Evolutionary conservation across 2,888 invertebrate species (phyloP).

Genomic region (Mimumesa dahlbomi): DNA sequence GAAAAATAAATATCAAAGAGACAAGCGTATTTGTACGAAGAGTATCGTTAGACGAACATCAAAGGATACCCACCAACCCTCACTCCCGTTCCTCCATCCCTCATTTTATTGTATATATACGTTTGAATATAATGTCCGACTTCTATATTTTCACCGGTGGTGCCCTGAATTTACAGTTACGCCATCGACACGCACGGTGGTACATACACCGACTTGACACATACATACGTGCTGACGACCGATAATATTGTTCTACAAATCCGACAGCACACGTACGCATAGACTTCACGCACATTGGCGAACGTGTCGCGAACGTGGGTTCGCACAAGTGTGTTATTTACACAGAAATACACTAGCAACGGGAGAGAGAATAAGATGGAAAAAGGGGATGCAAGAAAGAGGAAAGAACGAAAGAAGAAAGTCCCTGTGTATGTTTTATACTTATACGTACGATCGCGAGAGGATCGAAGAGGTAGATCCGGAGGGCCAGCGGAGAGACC

Average conservation of each 20-base stretch:
- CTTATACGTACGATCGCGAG: slow-evolving; percentile 46
- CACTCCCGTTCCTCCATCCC: no score
- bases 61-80: no score
- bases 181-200: no score
- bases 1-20: background rate
- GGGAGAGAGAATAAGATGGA: slow-evolving; percentile 15
- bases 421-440: slow-evolving; percentile 39
- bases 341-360: slow-evolving; percentile 6
- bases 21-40: no score
- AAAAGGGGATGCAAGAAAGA: slow-evolving; percentile 12
- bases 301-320: slow-evolving; percentile 23
- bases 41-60: no score
- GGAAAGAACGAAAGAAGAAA: slow-evolving; percentile 14
- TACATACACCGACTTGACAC: no score
- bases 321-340: slow-evolving; percentile 32
- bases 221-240: slow-evolving; percentile 48
- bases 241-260: slow-evolving; percentile 74
- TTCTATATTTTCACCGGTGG: no score
- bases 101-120: no score
- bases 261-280: slow-evolving; percentile 61
- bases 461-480: slow-evolving; percentile 30
- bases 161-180: no score
- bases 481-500: slow-evolving; percentile 50
- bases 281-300: slow-evolving; percentile 27
- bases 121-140: no score